A percentile compares a stretch with the other conserved stretches of the same genome.
phyloP scores from a whole-genome alignment of 2,888 invertebrate genomes.

The Choreutis nemorana region DNA sequence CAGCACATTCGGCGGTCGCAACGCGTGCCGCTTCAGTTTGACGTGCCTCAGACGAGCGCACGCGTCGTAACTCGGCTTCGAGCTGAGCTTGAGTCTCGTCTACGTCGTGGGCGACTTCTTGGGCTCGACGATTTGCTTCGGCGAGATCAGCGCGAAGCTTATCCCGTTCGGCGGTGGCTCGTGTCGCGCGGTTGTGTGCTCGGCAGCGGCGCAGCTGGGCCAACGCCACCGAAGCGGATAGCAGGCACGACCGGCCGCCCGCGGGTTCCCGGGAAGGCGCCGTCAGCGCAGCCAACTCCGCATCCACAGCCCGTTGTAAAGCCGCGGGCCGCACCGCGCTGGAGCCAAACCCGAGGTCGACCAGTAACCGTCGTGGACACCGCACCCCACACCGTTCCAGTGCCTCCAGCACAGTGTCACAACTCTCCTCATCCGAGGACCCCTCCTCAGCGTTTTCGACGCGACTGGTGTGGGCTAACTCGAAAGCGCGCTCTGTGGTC shows the following conservation, averaged over 20 bases:
- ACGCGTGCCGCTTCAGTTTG: constrained; percentile 80
- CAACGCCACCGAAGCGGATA: constrained; percentile 64
- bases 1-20: constrained; percentile 71
- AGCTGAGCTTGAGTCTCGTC: constrained; percentile 88
- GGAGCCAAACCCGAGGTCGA: not conserved
- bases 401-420: constrained; percentile 1
- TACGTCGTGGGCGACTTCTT: constrained; percentile 85
- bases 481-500: constrained; percentile 13
- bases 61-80: constrained; percentile 78
- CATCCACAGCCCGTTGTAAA: constrained; percentile 70
- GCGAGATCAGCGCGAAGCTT: constrained; percentile 76
- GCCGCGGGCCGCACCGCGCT: constrained; percentile 54
- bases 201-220: constrained; percentile 15
- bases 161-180: constrained; percentile 32
- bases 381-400: constrained; percentile 76
- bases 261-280: constrained; percentile 62
- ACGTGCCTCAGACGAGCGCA: constrained; percentile 75
- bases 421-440: constrained; percentile 4
- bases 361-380: not conserved
- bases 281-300: constrained; percentile 72
- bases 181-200: constrained; percentile 9
- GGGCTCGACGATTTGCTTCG: constrained; percentile 84
- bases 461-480: constrained; percentile 1
- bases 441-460: constrained; percentile 14
- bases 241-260: constrained; percentile 65